A percentile compares a stretch with the other conserved stretches of the same genome.
These are phyloP conservation scores for Tenthredo mesomela DNA, from an alignment of 2,888 invertebrate genomes.

Conservation along the genomic window DNA sequence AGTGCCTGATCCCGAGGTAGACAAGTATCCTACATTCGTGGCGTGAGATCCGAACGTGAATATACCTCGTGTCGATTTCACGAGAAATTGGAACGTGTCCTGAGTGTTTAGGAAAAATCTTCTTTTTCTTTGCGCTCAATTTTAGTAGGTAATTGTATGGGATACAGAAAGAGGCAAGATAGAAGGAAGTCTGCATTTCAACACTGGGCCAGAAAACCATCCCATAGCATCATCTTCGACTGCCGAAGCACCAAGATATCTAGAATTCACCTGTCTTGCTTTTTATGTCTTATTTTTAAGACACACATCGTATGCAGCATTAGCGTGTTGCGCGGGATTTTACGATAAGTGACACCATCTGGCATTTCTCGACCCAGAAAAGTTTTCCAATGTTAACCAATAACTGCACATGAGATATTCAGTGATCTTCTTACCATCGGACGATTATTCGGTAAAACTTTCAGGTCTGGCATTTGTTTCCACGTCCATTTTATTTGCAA, in stretches of 20 bases:
- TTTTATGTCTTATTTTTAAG: constrained; percentile 52
- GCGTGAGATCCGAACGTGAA: background rate
- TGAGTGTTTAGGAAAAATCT: background rate
- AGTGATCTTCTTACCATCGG: background rate
- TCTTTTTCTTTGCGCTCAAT: background rate
- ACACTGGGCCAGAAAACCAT: background rate
- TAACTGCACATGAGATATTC: constrained; percentile 43
- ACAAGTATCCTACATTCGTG: constrained; percentile 10
- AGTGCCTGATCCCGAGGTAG: background rate
- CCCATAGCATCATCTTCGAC: background rate
- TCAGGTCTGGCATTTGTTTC: background rate
- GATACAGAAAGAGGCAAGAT: background rate
- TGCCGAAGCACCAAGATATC: constrained; percentile 53
- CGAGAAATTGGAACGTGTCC: background rate
- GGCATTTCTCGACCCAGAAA: constrained; percentile 40
- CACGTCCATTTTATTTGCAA: background rate
- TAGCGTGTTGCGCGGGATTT: constrained; percentile 59
- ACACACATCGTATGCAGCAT: constrained; percentile 44
- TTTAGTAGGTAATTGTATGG: background rate
- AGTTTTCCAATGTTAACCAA: constrained; percentile 25
- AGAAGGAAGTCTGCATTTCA: background rate
- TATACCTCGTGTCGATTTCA: background rate
- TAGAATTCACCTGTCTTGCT: constrained; percentile 60
- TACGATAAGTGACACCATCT: constrained; percentile 61
- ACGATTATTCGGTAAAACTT: constrained; percentile 17